Conservation (phyloP, 2,888 invertebrate genomes). For the Operophtera brumata region DNA sequence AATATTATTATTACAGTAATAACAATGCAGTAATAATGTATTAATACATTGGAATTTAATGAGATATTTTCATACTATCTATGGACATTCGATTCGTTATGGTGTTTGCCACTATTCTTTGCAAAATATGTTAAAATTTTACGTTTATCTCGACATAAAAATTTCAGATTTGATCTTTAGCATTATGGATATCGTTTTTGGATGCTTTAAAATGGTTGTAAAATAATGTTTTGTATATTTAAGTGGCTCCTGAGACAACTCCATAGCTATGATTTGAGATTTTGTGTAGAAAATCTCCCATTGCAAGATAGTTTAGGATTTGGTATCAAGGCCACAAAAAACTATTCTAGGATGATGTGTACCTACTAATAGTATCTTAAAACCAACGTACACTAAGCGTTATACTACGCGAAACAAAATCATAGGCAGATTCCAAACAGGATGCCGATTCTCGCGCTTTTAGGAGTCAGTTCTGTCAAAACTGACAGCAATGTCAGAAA, state of each 20-base stretch:
- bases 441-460: neutral
- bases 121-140: neutral
- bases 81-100: no score
- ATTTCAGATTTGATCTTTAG: conserved; percentile 7
- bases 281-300: no score
- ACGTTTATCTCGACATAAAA: conserved; percentile 1
- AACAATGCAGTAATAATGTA: no score
- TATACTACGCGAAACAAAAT: neutral
- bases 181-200: neutral
- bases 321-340: neutral
- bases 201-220: neutral
- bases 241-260: no score
- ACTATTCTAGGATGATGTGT: neutral
- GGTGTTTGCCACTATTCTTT: neutral
- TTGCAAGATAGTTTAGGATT: neutral
- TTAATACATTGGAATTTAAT: no score
- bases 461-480: no score
- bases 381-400: neutral
- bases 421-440: neutral
- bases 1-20: no score
- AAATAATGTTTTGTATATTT: no score
- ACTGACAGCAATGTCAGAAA: no score
- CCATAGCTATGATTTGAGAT: no score
- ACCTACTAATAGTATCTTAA: neutral
- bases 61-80: no score